Evolutionary conservation across 1,140 invertebrate species (phyloP).

Genomic region (Nephila pilipes): DNA sequence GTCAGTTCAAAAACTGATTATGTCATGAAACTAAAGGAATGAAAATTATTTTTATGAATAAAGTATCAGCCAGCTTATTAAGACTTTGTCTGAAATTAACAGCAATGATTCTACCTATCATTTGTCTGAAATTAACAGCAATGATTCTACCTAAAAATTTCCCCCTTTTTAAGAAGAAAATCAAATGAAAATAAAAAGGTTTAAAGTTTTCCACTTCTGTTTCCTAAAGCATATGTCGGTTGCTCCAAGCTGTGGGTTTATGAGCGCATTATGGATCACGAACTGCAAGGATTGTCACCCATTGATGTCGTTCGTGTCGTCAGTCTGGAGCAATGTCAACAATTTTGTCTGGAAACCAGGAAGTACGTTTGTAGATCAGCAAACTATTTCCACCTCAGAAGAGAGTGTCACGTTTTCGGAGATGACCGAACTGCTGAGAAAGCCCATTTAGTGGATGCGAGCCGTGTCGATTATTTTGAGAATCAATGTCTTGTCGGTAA

Average conservation of each 20-base stretch:
- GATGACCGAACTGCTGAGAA: constrained; percentile 81
- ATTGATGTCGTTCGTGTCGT: constrained; percentile 80
- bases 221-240: constrained; percentile 58
- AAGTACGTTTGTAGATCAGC: constrained; percentile 82
- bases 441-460: constrained; percentile 78
- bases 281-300: constrained; percentile 80
- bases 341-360: constrained; percentile 82
- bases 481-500: constrained; percentile 83
- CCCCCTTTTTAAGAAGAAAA: too few relatives aligned
- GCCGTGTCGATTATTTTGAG: constrained; percentile 82
- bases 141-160: too few relatives aligned
- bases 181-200: too few relatives aligned
- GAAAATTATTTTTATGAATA: too few relatives aligned
- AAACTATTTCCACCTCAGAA: constrained; percentile 81
- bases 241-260: constrained; percentile 81
- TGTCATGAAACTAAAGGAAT: too few relatives aligned
- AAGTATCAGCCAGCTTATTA: too few relatives aligned
- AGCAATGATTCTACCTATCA: too few relatives aligned
- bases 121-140: too few relatives aligned
- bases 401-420: constrained; percentile 82
- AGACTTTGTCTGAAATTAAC: too few relatives aligned
- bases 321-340: constrained; percentile 82
- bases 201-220: too few relatives aligned
- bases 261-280: constrained; percentile 82
- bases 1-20: too few relatives aligned